phyloP scores from a whole-genome alignment of 1,140 invertebrate species.

The Leptinotarsa undecemlineata region DNA sequence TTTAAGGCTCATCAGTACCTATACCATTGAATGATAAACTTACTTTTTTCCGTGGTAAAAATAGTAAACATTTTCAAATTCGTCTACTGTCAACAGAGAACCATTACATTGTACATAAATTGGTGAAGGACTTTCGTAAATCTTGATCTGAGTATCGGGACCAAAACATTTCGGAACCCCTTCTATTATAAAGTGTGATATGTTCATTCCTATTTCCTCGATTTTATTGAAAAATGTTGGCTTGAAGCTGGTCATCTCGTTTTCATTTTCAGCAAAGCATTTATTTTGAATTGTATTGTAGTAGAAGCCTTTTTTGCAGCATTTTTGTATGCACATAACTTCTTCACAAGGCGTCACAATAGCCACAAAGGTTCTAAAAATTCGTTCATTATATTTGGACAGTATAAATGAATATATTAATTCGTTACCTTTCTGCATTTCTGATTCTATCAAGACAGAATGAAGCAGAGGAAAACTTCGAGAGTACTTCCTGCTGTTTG shows the following conservation, averaged over 20 bases:
- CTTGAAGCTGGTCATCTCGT: neutral
- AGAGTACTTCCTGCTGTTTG: neutral
- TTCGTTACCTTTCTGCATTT: neutral
- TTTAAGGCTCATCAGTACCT: no score
- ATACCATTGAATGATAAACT: no score
- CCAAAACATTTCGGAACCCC: neutral
- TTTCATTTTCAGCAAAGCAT: neutral
- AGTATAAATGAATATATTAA: neutral
- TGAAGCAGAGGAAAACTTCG: neutral
- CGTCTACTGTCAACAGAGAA: neutral
- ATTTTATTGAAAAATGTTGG: neutral
- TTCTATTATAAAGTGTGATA: neutral
- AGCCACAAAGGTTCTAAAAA: slow-evolving; percentile 1
- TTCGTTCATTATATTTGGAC: neutral
- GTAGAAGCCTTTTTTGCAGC: slow-evolving; percentile 13
- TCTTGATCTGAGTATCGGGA: neutral
- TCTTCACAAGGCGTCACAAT: slow-evolving; percentile 9
- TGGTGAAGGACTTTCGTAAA: neutral
- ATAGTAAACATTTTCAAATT: neutral
- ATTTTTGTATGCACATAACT: slow-evolving; percentile 16
- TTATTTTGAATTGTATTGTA: slow-evolving; percentile 7
- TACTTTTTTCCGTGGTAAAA: neutral
- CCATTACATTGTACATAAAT: slow-evolving; percentile 8
- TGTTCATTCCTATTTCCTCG: neutral
- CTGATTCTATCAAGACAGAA: slow-evolving; percentile 2